Conservation (phyloP, 2,113 vertebrate genomes). For the Leucopternis melanops region DNA sequence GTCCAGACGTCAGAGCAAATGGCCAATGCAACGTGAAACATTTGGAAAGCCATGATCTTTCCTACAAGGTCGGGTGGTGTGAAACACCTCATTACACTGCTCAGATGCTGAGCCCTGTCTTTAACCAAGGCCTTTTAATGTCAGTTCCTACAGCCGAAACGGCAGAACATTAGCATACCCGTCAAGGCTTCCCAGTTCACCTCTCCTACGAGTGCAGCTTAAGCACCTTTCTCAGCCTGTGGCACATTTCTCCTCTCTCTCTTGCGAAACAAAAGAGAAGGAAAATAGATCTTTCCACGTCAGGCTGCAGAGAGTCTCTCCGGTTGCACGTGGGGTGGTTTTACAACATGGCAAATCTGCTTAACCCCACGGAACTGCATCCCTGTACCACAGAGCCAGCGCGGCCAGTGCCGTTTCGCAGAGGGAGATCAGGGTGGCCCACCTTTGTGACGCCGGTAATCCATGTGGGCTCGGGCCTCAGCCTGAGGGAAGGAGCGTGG, state of each 20-base stretch:
- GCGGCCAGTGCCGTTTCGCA: accelerated
- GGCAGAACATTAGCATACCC: constrained; percentile 16
- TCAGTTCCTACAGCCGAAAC: constrained; percentile 40
- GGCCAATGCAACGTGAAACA: neutral
- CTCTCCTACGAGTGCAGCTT: neutral
- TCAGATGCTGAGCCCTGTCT: constrained; percentile 36
- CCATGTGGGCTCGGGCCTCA: accelerated
- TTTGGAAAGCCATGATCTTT: neutral
- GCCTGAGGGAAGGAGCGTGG: neutral
- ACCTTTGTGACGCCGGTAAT: accelerated
- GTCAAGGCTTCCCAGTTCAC: constrained; percentile 11
- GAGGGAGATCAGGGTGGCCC: neutral
- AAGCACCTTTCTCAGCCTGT: neutral
- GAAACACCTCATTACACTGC: constrained; percentile 58
- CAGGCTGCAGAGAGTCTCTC: neutral
- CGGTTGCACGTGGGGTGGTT: neutral
- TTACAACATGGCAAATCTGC: accelerated
- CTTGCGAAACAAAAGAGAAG: neutral
- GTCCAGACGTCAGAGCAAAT: neutral
- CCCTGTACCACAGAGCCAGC: accelerated
- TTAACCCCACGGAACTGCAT: accelerated
- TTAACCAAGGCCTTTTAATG: constrained; percentile 54
- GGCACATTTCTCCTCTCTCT: neutral
- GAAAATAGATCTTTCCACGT: accelerated
- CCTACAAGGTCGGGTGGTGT: constrained; percentile 50